Base-by-base conservation (phyloP, 1,140 invertebrate species). In the Hetaerina americana region DNA sequence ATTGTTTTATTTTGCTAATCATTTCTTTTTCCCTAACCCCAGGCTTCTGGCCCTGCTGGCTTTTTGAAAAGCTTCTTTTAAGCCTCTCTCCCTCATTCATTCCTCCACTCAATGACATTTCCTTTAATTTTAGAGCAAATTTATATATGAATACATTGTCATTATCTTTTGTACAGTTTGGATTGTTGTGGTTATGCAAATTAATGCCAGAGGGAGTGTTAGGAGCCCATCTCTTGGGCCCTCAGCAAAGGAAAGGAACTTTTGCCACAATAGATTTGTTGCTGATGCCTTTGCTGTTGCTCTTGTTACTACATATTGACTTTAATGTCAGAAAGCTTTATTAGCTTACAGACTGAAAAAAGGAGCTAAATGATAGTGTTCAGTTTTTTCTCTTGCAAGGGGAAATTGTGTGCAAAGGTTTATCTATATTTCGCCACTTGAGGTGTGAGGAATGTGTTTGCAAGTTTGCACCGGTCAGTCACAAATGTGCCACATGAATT, bases 41-140 rank as follows among this genome's bases (percentile, higher is more conserved):
- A 69, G 72, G 15, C 49, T 72, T 75, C 78, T 77, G 80, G 80
- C 68, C 78, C 80, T 66, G 79, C 79, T 72, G 78, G 80, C 74
- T 81, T 82, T 77, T 80, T 80, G 73, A 80, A 80, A 76, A 81
- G 79, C 77, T 78, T 81, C 75, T 81, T 81, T 76, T 80, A 78
- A 77, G 31, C 66, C 29, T 6, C 67, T 68, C 24, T 15, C 24
- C 18, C 25, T 28, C 67, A 15, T 68, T 57, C 22, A 57, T 57
- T 57, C 40, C 40, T 57, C 40, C 40, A 57, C 40, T 5, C 40
- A 57, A 10, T 57, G 40, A 57, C 40, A 57, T 57, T 57, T 57
- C 40, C 40, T 57, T 57, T 57, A 57, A 57, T 57, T 57, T 57
- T 57, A 57, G 40, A 57, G 40, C 40, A 57, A 57, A 57, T 57